phyloP scores from a whole-genome alignment of 2,113 vertebrate species.

The Myotis brandtii region DNA sequence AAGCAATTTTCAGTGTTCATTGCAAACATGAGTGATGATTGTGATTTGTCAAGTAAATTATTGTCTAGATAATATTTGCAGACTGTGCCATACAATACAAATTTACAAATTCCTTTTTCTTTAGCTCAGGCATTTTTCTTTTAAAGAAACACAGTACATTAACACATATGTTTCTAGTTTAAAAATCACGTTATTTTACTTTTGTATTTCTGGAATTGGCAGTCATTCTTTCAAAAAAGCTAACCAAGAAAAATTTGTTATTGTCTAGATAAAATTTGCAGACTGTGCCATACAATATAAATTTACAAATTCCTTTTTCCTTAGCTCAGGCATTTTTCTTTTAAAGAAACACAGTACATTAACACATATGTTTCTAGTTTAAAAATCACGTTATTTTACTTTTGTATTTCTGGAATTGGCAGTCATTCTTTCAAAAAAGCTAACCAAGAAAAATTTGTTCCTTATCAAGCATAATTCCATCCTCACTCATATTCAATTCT shows the following conservation, averaged over 20 bases:
- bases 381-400: not conserved
- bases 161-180: not conserved
- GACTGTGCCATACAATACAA: not conserved
- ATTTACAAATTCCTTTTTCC: not conserved
- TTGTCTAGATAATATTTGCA: not conserved
- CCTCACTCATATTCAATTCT: not conserved
- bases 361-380: not conserved
- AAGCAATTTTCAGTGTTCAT: not conserved
- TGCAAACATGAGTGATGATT: not conserved
- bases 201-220: not conserved
- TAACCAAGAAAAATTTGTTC: not conserved
- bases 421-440: not conserved
- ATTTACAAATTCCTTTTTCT: not conserved
- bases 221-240: not conserved
- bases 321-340: not conserved
- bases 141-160: not conserved
- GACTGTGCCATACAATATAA: not conserved
- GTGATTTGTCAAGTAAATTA: not conserved
- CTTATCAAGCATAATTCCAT: not conserved
- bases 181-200: not conserved
- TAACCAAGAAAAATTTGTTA: not conserved
- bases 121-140: not conserved
- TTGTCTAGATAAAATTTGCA: not conserved
- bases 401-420: not conserved
- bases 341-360: not conserved